Percentiles rank a stretch among this genome's conserved stretches.
These are phyloP conservation scores for Drosophila aldrichi DNA, from an alignment of 2,888 invertebrate species.

Conservation along the genomic window DNA sequence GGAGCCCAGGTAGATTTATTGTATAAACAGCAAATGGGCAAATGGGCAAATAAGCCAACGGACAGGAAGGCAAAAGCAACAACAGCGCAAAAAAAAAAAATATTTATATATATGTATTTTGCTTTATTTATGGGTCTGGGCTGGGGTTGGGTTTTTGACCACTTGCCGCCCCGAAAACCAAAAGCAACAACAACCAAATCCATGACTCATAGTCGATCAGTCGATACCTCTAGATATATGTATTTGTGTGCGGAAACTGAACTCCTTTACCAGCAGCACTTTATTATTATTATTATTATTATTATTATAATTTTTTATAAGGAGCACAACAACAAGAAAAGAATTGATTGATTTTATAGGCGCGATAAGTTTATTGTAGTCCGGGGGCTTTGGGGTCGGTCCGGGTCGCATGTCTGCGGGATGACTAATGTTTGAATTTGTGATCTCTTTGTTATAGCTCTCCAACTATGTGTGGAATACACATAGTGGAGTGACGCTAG, in stretches of 20 bases:
- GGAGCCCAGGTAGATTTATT: slow-evolving; percentile 73
- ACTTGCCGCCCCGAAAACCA: slow-evolving; percentile 60
- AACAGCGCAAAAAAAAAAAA: slow-evolving; percentile 13
- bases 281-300: slow-evolving; percentile 65
- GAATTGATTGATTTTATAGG: slow-evolving; percentile 77
- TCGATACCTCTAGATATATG: slow-evolving; percentile 8
- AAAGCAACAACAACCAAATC: slow-evolving; percentile 14
- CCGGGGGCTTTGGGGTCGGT: slow-evolving; percentile 35
- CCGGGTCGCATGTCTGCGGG: slow-evolving; percentile 36
- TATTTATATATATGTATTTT: slow-evolving; percentile 56
- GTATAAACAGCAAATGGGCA: slow-evolving; percentile 69
- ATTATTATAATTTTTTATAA: slow-evolving; percentile 23
- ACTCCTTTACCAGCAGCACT: slow-evolving; percentile 65
- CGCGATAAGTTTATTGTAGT: slow-evolving; percentile 71
- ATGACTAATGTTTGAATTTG: slow-evolving; percentile 68
- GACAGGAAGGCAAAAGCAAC: slow-evolving; percentile 36
- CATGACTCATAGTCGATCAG: slow-evolving; percentile 56
- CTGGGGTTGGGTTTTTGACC: slow-evolving; percentile 53
- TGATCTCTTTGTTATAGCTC: slow-evolving; percentile 64
- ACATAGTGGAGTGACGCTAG: slow-evolving; percentile 50
- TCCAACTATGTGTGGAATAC: not conserved
- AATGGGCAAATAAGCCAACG: slow-evolving; percentile 49
- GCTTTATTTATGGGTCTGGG: slow-evolving; percentile 71
- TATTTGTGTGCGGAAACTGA: slow-evolving; percentile 66
- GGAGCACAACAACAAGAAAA: slow-evolving; percentile 32